Evolutionary conservation across 2,113 vertebrate genomes (phyloP), one percentile per base, ranked within the genome.

Genomic region (Platysteira castanea): DNA sequence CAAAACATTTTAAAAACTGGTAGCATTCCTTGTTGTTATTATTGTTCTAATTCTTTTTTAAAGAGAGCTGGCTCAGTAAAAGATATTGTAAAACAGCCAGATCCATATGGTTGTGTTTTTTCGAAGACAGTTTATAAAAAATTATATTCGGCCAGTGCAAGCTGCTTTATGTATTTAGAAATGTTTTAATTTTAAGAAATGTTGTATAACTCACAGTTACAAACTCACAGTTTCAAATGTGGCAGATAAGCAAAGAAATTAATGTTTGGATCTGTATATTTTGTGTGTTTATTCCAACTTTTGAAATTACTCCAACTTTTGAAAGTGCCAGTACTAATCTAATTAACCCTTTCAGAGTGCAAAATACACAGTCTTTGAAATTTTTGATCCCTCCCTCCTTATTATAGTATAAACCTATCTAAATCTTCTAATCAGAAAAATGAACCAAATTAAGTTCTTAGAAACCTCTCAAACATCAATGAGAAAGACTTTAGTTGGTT

Each of bases 151-250:
- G 13, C 46, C 30, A 49, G 10, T 44, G 19, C 86, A 86, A 94
- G 68, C 37, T 94, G 64, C 33, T 68, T 75, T 86, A 84, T 80
- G 68, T 54, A 46, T 92, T 96, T 91, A 67, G 23, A 63, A 91
- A 46, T 79, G 56, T 89, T 96, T 95, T 88, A 84, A 89, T 76
- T 93, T 95, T 60, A 76, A 83, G 54, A 85, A 87, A 86, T 60
- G 11, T 68, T 95, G 59, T 73, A 56, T 90, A 94, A 92, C 65
- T 28, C 13, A 89, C n/a, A n/a, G n/a, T n/a, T n/a, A n/a, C n/a
- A n/a, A n/a, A n/a, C n/a, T n/a, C n/a, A 64, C 87, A 93, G 65
- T 77, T 95, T 24, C 65, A 89, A 94, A 79, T 37, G 26, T 68
- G 30, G 41, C 26, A 64, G 11, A 68, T 84, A 95, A 89, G 67